Conservation (phyloP, 2,888 invertebrate species). For the Acleris laterana region DNA sequence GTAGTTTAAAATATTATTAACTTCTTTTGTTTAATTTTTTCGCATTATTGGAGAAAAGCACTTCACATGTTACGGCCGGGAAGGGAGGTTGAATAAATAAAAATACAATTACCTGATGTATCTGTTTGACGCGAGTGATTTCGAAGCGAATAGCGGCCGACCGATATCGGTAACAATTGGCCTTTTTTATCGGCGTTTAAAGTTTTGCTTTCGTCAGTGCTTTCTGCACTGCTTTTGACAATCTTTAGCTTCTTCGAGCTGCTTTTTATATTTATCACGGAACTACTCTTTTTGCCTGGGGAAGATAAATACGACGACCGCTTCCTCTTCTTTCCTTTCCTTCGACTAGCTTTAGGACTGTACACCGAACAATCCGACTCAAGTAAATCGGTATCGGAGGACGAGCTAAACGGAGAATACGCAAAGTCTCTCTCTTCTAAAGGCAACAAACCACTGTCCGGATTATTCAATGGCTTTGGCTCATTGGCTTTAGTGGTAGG, state of each 20-base stretch:
- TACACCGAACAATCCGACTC: constrained; percentile 81
- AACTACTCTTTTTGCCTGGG: constrained; percentile 70
- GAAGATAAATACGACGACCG: constrained; percentile 72
- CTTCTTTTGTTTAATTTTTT: too few species aligned
- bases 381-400: constrained; percentile 75
- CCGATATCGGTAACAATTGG: constrained; percentile 43
- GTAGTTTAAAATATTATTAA: too few species aligned
- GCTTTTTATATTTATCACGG: constrained; percentile 65
- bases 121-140: constrained; percentile 68
- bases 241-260: constrained; percentile 82
- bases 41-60: too few species aligned
- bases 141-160: constrained; percentile 56
- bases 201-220: constrained; percentile 53
- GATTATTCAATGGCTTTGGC: constrained; percentile 52
- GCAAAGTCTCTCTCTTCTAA: constrained; percentile 81
- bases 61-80: too few species aligned
- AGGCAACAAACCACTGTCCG: constrained; percentile 76
- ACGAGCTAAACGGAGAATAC: constrained; percentile 80
- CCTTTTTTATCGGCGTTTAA: constrained; percentile 50
- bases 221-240: constrained; percentile 73
- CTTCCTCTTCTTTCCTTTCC: constrained; percentile 79
- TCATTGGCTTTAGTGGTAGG: constrained; percentile 49
- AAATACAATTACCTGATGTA: constrained; percentile 62
- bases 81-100: neutral
- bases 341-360: constrained; percentile 71